Evolutionary conservation across 2,113 vertebrate species (phyloP).

Genomic region (Arothron firmamentum): DNA sequence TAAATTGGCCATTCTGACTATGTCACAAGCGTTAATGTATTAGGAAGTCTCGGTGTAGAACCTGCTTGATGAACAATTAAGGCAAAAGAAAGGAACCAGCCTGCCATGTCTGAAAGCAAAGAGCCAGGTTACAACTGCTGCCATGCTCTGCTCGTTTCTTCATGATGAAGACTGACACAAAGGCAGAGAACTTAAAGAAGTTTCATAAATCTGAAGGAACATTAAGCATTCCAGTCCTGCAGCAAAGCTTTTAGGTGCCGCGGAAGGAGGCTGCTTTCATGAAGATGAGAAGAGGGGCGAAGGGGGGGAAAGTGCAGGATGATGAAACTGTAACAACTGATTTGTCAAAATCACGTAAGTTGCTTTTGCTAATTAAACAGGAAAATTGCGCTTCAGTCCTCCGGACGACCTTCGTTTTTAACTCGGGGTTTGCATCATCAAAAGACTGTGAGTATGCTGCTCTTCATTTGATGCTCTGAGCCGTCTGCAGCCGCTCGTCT

Average conservation of each 20-base stretch:
- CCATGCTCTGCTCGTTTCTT: conserved; percentile 12
- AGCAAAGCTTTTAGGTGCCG: conserved; percentile 13
- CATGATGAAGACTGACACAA: conserved; percentile 11
- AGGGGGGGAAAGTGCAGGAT: background rate
- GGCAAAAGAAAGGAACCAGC: conserved; percentile 18
- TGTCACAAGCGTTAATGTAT: conserved; percentile 47
- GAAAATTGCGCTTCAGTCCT: conserved; percentile 14
- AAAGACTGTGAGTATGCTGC: conserved; percentile 1
- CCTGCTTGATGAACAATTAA: conserved; percentile 63
- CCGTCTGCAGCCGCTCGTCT: too few relatives aligned
- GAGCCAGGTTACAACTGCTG: conserved; percentile 31
- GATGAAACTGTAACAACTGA: conserved; percentile 14
- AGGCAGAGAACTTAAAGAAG: conserved; percentile 16
- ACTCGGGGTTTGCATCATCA: conserved; percentile 26
- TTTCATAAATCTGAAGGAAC: conserved; percentile 7
- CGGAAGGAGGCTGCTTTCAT: background rate
- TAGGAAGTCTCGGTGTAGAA: conserved; percentile 47
- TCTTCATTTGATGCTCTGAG: background rate
- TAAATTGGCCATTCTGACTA: conserved; percentile 56
- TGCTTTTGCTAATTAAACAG: conserved; percentile 14
- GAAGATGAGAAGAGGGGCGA: conserved; percentile 3
- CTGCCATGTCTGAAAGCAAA: conserved; percentile 34
- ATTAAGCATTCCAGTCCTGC: conserved; percentile 10
- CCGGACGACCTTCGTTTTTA: conserved; percentile 24
- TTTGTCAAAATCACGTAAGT: conserved; percentile 8